These are phyloP conservation scores for Echinarachnius parma DNA, from an alignment of 53 echinoderm and acorn worm genomes.

Conservation along the genomic window DNA sequence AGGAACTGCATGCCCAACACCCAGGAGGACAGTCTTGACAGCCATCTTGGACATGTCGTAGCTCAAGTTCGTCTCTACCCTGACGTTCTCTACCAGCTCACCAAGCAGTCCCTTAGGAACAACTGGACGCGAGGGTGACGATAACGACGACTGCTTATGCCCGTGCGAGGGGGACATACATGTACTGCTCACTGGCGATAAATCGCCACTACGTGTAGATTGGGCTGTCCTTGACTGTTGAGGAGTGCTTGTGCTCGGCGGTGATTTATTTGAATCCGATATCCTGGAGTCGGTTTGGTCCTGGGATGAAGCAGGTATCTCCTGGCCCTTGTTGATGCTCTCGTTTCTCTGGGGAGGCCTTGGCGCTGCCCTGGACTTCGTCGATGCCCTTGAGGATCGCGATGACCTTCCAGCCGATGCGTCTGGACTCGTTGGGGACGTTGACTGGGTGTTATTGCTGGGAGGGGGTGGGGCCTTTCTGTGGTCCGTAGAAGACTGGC, in stretches of 20 bases:
- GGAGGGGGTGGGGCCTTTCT: conserved; percentile 83
- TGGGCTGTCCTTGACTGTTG: background rate
- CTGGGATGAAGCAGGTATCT: background rate
- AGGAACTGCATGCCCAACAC: conserved; percentile 65
- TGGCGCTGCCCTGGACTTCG: conserved; percentile 73
- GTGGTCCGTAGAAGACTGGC: conserved; percentile 51
- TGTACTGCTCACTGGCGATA: conserved; percentile 32
- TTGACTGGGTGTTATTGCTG: conserved; percentile 5
- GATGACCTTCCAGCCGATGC: background rate
- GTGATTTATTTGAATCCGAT: no score
- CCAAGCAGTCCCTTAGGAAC: conserved; percentile 62
- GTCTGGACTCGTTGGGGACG: background rate
- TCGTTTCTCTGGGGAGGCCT: conserved; percentile 64
- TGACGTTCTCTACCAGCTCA: conserved; percentile 85
- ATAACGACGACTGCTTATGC: conserved; percentile 11
- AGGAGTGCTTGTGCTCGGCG: background rate
- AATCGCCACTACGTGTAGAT: conserved; percentile 51
- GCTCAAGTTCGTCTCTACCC: conserved; percentile 78
- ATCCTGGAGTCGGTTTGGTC: conserved; percentile 23
- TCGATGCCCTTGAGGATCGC: conserved; percentile 19
- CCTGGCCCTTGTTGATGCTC: conserved; percentile 13
- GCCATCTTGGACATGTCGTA: conserved; percentile 75
- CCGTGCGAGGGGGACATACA: background rate
- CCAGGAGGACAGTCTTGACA: conserved; percentile 59
- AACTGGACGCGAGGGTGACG: background rate